Base-by-base conservation (phyloP, 2,113 vertebrate species). In the Siniperca chuatsi region DNA sequence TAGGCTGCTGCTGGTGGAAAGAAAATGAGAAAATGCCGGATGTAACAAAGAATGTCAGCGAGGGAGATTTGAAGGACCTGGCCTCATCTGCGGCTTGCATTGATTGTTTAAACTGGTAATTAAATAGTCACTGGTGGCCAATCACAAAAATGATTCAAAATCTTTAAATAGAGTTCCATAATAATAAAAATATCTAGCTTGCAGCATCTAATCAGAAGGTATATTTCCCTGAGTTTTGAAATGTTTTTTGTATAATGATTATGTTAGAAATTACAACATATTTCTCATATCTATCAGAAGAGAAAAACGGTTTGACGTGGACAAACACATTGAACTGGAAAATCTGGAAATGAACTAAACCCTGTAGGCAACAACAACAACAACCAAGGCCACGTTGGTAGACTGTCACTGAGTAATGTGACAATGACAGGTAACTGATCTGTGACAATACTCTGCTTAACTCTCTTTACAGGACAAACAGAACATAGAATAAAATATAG, bases 11-110 rank as follows among this genome's bases (percentile, higher is more conserved):
- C 35, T 83, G 58, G 13, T 83, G 25, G 54, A 16, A 2, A 42
- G 55, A 54, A 42, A 61, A 54, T 29, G 29, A 29, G 29, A 71
- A 57, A 37, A 25, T 18, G 7, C 8, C 6, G 1, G 37, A 42
- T 83, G 25, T 50, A 74, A 61, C 33, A 61, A 58, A 40, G 11
- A 58, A 61, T 37, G 13, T 50, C 33, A 77, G 16, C 8, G 54
- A 86, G 78, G 46, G 76, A 52, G 78, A 79, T 80, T 72, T 78
- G 48, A 55, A 76, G 62, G 55, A 33, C 40, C 40, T 9, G 8
- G 16, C 37, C 29, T 85, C 12, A 73, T 79, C 74, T 44, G 42
- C 16, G 18, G 20, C 58, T 55, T 60, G 1, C 23, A 44, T 20
- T 37, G n/a, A 67, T 57, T 68, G 40, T 72, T 69, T 60, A 1